Conservation (phyloP, 2,113 vertebrate genomes). For the Lynx canadensis region DNA sequence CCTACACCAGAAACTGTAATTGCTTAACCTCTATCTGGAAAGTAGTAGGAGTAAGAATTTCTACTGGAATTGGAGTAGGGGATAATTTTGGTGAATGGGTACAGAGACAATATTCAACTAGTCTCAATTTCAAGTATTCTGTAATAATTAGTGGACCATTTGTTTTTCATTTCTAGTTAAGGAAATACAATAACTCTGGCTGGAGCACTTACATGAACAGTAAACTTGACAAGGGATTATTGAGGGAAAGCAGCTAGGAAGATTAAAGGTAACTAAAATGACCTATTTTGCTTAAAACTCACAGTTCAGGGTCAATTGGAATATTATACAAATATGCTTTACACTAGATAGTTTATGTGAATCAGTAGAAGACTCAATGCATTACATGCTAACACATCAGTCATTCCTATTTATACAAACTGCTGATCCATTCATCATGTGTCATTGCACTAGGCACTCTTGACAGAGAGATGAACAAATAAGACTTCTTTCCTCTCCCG, state of each 20-base stretch:
- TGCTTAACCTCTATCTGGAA: neutral
- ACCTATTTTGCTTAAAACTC: neutral
- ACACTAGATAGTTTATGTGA: neutral
- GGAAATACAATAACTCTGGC: neutral
- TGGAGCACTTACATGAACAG: neutral
- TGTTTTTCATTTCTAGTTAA: neutral
- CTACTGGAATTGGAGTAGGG: neutral
- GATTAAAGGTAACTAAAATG: neutral
- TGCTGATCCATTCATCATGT: neutral
- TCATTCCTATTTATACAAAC: constrained; percentile 21
- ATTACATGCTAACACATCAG: neutral
- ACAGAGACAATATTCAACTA: neutral
- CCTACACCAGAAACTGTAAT: neutral
- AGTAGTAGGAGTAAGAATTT: constrained; percentile 8
- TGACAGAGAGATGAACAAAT: neutral
- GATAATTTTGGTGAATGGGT: neutral
- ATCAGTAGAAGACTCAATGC: neutral
- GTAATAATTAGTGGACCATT: constrained; percentile 18
- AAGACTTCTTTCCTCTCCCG: neutral
- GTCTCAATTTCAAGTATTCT: constrained; percentile 40
- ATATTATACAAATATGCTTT: neutral
- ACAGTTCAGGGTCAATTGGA: neutral
- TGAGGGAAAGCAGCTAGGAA: constrained; percentile 2
- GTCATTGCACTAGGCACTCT: neutral
- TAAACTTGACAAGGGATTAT: neutral